Evolutionary conservation across 2,888 invertebrate genomes (phyloP).

Genomic region (Operophtera brumata): DNA sequence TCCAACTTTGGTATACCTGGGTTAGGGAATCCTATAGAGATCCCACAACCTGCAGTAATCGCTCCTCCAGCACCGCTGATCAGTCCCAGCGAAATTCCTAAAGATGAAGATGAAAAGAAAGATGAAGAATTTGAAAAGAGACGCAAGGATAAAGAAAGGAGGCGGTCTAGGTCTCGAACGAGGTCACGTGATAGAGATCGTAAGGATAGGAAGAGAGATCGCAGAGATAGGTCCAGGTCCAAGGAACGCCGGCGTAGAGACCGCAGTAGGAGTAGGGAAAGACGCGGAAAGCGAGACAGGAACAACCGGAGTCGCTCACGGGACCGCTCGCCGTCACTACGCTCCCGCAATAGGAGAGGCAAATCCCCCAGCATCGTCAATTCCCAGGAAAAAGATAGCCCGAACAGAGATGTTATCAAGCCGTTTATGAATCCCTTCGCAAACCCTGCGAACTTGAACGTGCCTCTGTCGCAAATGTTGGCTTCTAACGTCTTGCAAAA

Average conservation of each 20-base stretch:
- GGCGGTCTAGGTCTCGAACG: constrained; percentile 58
- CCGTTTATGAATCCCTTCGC: constrained; percentile 22
- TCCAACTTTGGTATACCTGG: constrained; percentile 65
- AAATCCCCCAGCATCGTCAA: constrained; percentile 64
- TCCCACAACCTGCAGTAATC: constrained; percentile 73
- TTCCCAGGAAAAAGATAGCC: constrained; percentile 50
- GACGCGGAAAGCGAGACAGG: constrained; percentile 70
- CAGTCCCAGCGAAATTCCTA: constrained; percentile 48
- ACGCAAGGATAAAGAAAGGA: constrained; percentile 59
- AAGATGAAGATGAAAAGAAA: constrained; percentile 52
- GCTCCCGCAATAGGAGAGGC: constrained; percentile 73
- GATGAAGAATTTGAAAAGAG: constrained; percentile 53
- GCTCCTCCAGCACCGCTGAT: constrained; percentile 64
- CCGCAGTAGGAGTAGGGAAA: constrained; percentile 81
- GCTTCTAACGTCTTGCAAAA: constrained; percentile 39
- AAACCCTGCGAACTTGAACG: constrained; percentile 25
- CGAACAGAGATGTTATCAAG: constrained; percentile 16
- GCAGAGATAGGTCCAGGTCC: constrained; percentile 78
- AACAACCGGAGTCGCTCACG: constrained; percentile 81
- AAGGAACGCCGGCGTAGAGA: constrained; percentile 81
- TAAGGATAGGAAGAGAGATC: constrained; percentile 71
- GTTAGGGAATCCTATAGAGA: constrained; percentile 68
- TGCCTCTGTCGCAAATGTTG: constrained; percentile 32
- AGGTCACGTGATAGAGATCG: constrained; percentile 62
- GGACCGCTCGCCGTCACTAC: constrained; percentile 71